These are phyloP conservation scores for Chrysomela aeneicollis DNA, from an alignment of 2,888 invertebrate genomes.

Conservation along the genomic window DNA sequence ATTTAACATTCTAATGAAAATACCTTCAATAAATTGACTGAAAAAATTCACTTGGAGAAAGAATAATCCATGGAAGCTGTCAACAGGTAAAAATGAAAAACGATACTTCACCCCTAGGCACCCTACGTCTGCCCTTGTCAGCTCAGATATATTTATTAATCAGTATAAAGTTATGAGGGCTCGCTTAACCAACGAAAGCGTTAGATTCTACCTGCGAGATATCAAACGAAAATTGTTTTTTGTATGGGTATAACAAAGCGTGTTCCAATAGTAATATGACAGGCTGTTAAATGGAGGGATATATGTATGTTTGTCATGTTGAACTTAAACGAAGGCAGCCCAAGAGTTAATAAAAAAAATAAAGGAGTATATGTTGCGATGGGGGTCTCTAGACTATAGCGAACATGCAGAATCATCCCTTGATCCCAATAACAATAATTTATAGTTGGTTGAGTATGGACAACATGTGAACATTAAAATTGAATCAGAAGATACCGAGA, in stretches of 20 bases:
- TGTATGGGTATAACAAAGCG: constrained; percentile 18
- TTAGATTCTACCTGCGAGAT: constrained; percentile 35
- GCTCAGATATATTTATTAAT: constrained; percentile 37
- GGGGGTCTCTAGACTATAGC: no score
- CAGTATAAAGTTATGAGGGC: constrained; percentile 34
- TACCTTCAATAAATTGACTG: no score
- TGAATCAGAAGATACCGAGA: no score
- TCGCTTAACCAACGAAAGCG: constrained; percentile 26
- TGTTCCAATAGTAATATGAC: constrained; percentile 14
- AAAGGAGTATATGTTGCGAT: no score
- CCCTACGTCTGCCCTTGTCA: constrained; percentile 30
- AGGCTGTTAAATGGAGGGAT: constrained; percentile 7
- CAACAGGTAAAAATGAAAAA: constrained; percentile 38
- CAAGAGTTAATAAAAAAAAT: no score
- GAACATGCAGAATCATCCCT: no score
- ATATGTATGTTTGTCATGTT: background rate
- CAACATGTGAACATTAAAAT: no score
- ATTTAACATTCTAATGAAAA: no score
- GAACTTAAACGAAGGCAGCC: no score
- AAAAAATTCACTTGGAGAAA: no score
- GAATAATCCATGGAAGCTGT: constrained; percentile 30
- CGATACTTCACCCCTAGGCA: constrained; percentile 30
- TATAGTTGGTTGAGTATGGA: no score
- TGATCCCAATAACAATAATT: no score
- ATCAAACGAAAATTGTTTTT: constrained; percentile 15